Conservation (phyloP, 2,797 vertebrate genomes). For the Corythornis leucogaster region DNA sequence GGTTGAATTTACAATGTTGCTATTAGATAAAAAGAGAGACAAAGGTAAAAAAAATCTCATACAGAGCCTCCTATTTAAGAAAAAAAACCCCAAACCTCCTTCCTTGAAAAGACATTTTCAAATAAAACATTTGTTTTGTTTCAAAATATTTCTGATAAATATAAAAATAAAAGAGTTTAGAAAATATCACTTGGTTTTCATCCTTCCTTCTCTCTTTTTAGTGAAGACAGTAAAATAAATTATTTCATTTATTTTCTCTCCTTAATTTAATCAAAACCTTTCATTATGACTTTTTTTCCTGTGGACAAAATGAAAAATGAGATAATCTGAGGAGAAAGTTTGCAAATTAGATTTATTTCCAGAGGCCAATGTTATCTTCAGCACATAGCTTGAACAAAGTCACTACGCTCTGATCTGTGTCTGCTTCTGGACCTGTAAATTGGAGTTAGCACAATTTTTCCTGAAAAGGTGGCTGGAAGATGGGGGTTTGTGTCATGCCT, state of each 20-base stretch:
- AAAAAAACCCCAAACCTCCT: neutral
- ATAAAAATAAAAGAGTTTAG: neutral
- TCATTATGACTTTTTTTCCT: neutral
- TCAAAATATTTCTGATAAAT: neutral
- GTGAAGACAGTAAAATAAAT: neutral
- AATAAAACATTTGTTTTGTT: neutral
- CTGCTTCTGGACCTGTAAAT: neutral
- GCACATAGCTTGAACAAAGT: neutral
- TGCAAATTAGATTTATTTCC: conserved; percentile 10
- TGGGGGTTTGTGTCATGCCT: neutral
- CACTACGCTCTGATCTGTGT: neutral
- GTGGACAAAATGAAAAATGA: neutral
- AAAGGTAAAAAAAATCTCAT: neutral
- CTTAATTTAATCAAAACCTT: neutral
- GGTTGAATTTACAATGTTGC: neutral
- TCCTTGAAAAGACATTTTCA: neutral
- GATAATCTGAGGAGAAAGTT: neutral
- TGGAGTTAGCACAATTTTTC: neutral
- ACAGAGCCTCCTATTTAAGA: neutral
- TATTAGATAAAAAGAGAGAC: neutral
- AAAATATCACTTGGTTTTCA: neutral
- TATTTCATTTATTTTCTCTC: neutral
- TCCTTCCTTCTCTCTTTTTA: neutral
- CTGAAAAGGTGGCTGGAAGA: neutral
- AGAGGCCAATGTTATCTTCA: neutral